Percentiles rank a stretch among this genome's conserved stretches.
Evolutionary conservation across 30 jellyfish, hydroid and myxozoan species (phyloP).

Genomic region (Aurelia aurita): DNA sequence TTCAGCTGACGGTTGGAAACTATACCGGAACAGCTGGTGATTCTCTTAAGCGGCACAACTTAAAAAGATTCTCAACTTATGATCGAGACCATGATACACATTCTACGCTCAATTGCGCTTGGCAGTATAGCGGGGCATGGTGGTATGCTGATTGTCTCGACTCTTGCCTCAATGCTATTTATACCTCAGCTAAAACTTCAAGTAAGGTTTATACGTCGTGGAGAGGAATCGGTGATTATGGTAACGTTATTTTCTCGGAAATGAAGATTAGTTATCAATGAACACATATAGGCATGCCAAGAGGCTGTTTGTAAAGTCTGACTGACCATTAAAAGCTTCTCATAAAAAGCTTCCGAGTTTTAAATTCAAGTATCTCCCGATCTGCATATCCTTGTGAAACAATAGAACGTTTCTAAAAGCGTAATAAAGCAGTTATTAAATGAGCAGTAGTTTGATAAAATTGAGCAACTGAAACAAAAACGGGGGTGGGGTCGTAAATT

Average conservation of each 20-base stretch:
- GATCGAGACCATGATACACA: neutral
- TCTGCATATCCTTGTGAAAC: too few species aligned
- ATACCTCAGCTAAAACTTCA: neutral
- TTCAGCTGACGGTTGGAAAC: neutral
- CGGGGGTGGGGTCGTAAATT: too few species aligned
- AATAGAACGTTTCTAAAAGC: too few species aligned
- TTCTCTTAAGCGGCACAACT: neutral
- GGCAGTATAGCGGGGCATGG: neutral
- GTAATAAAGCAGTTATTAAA: too few species aligned
- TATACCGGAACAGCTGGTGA: constrained; percentile 17
- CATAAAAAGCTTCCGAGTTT: too few species aligned
- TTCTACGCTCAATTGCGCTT: neutral
- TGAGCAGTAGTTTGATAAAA: too few species aligned
- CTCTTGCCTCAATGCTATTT: neutral
- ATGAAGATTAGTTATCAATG: neutral
- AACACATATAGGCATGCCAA: too few species aligned
- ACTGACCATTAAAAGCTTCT: too few species aligned
- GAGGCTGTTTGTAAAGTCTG: too few species aligned
- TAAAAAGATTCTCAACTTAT: neutral
- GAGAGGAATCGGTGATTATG: neutral
- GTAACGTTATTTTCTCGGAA: neutral
- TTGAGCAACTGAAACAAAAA: too few species aligned
- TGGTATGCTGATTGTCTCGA: neutral
- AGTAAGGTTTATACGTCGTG: neutral
- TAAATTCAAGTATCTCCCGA: too few species aligned